Evolutionary conservation across 2,113 vertebrate genomes (phyloP).

Genomic region (Dicerorhinus sumatrensis): DNA sequence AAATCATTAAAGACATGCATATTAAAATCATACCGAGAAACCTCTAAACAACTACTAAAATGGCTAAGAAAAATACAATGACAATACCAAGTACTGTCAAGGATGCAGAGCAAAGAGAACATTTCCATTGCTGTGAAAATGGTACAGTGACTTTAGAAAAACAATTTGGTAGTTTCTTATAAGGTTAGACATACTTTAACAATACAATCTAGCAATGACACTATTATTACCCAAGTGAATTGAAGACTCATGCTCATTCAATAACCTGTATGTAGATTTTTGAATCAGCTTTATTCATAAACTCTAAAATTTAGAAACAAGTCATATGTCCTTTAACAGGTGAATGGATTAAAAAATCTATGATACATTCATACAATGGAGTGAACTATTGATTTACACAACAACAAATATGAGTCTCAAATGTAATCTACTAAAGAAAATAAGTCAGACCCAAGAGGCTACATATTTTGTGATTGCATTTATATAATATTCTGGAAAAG

Average conservation of each 20-base stretch:
- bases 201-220: background rate
- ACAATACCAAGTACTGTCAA: background rate
- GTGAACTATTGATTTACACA: background rate
- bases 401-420: background rate
- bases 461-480: background rate
- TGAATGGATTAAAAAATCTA: background rate
- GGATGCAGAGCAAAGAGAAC: background rate
- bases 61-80: background rate
- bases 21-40: background rate
- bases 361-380: background rate
- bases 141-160: background rate
- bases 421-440: background rate
- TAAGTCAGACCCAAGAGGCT: background rate
- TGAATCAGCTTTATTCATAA: background rate
- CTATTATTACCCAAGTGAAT: background rate
- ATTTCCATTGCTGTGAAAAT: background rate
- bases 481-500: background rate
- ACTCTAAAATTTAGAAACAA: background rate
- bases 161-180: background rate
- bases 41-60: background rate
- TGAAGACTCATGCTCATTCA: background rate
- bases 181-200: background rate
- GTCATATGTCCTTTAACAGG: background rate
- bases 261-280: background rate
- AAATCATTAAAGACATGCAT: background rate